Conservation (phyloP, 2,113 vertebrate species). For the Corythornis cristatus region DNA sequence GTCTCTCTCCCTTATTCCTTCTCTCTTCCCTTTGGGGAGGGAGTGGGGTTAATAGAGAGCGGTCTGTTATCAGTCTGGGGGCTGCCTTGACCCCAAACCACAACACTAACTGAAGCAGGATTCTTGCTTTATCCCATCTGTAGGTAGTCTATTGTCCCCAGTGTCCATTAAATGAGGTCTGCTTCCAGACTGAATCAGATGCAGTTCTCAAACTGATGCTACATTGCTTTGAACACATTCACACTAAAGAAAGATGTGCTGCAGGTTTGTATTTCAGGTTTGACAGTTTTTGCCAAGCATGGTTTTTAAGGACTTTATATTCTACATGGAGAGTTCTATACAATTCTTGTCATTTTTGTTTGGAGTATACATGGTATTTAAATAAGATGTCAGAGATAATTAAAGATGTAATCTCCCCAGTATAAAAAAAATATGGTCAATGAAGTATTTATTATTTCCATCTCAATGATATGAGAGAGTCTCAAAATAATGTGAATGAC, state of each 20-base stretch:
- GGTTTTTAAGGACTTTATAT: background rate
- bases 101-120: background rate
- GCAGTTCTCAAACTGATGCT: background rate
- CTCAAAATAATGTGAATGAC: background rate
- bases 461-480: background rate
- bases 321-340: background rate
- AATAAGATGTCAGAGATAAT: background rate
- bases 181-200: background rate
- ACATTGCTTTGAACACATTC: background rate
- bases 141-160: background rate
- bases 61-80: no score
- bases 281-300: background rate
- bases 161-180: background rate
- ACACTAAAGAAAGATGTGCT: background rate
- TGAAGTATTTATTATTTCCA: background rate
- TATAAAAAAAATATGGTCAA: background rate
- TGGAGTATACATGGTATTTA: background rate
- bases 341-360: background rate
- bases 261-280: background rate
- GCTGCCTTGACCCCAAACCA: no score
- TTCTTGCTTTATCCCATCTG: background rate
- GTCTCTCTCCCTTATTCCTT: no score
- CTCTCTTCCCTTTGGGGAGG: no score
- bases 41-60: no score
- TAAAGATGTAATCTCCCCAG: background rate